These are phyloP conservation scores for Hippolais icterina DNA, from an alignment of 2,113 vertebrate species.

Conservation along the genomic window DNA sequence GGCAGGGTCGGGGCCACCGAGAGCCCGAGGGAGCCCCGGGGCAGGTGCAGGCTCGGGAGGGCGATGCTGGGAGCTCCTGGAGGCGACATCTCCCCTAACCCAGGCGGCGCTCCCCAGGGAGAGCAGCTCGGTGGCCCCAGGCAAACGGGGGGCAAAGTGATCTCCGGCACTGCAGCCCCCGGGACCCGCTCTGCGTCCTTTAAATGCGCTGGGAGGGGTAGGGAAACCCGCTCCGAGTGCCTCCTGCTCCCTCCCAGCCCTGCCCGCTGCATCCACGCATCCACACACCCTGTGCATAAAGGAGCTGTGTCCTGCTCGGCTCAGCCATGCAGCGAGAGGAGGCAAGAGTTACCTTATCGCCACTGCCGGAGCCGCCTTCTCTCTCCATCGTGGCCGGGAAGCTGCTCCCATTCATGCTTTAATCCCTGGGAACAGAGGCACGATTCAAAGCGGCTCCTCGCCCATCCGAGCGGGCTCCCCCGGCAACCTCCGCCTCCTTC, in stretches of 20 bases:
- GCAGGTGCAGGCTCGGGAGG: neutral
- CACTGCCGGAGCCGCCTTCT: slow-evolving; percentile 72
- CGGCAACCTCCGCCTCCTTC: slow-evolving; percentile 21
- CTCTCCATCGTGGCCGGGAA: slow-evolving; percentile 78
- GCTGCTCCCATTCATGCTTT: slow-evolving; percentile 78
- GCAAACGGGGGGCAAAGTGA: neutral
- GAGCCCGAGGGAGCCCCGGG: neutral
- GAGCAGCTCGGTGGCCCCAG: neutral
- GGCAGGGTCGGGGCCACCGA: neutral
- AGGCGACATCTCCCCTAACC: neutral
- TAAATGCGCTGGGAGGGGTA: neutral
- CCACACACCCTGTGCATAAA: slow-evolving; percentile 7
- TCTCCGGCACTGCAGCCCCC: neutral
- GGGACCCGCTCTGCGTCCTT: neutral
- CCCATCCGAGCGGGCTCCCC: slow-evolving; percentile 5
- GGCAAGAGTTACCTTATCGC: slow-evolving; percentile 81
- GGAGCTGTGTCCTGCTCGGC: slow-evolving; percentile 52
- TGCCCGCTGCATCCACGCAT: neutral
- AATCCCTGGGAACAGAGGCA: slow-evolving; percentile 63
- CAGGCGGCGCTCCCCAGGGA: neutral
- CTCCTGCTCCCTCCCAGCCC: neutral
- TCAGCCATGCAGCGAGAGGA: slow-evolving; percentile 32
- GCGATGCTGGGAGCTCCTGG: slow-evolving; percentile 6
- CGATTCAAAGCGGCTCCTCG: slow-evolving; percentile 44
- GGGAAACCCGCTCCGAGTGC: neutral